A percentile compares a stretch with the other conserved stretches of the same genome.
These are phyloP conservation scores for Neoniphon sammara DNA, from an alignment of 2,797 vertebrate species.

Conservation along the genomic window DNA sequence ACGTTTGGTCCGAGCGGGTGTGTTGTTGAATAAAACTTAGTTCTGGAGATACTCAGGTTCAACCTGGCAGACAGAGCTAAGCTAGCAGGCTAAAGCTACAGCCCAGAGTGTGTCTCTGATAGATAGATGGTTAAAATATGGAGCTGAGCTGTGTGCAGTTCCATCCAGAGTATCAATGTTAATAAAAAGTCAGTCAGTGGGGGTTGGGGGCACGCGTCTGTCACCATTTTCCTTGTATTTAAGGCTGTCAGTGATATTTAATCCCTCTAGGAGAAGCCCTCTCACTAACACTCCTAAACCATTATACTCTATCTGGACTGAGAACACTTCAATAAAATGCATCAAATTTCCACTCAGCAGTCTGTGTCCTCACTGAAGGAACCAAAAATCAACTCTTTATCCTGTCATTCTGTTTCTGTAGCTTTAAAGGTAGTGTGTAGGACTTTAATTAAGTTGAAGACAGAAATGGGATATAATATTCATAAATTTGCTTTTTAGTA, in stretches of 20 bases:
- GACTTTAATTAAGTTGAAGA: no score
- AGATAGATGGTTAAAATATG: not conserved
- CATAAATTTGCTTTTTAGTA: no score
- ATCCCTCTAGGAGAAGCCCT: constrained; percentile 57
- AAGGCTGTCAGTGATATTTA: constrained; percentile 61
- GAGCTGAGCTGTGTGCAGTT: not conserved
- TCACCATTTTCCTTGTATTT: constrained; percentile 51
- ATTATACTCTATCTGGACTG: constrained; percentile 50
- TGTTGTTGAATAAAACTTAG: no score
- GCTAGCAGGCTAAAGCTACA: no score
- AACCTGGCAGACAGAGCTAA: no score
- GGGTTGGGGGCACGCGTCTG: not conserved
- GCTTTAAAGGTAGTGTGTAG: no score
- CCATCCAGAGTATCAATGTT: not conserved
- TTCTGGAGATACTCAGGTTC: no score
- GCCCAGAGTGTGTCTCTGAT: not conserved
- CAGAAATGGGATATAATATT: no score
- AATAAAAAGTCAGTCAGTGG: constrained; percentile 27
- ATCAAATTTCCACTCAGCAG: constrained; percentile 45
- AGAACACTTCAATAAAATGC: constrained; percentile 65
- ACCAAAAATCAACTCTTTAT: no score
- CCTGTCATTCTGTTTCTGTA: no score
- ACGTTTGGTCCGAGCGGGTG: no score
- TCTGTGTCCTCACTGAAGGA: not conserved
- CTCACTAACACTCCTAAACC: constrained; percentile 65